Evolutionary conservation across 1,140 invertebrate genomes (phyloP).

Genomic region (Drosophila nebulosa): DNA sequence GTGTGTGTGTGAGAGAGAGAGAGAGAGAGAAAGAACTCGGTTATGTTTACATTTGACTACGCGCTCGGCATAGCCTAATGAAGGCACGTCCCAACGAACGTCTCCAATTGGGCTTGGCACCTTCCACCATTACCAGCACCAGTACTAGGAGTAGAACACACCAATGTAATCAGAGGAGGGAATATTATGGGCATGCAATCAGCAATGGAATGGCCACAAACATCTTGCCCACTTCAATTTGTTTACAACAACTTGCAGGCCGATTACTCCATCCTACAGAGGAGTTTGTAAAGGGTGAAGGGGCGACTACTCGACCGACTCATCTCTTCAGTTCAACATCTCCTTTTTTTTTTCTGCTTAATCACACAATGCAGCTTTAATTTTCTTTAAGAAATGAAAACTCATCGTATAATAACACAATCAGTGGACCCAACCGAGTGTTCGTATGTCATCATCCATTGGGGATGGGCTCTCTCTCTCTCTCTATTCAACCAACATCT

Average conservation of each 20-base stretch:
- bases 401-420: conserved; percentile 70
- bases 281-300: background rate
- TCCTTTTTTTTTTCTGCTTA: conserved; percentile 56
- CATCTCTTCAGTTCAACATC: conserved; percentile 23
- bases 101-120: conserved; percentile 15
- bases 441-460: conserved; percentile 4
- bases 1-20: too few relatives aligned
- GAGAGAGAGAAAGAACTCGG: background rate
- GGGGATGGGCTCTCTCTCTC: background rate
- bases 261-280: conserved; percentile 27
- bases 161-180: background rate
- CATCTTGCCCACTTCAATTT: conserved; percentile 58
- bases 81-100: conserved; percentile 55
- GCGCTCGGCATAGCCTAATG: conserved; percentile 60
- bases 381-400: conserved; percentile 64
- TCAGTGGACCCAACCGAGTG: conserved; percentile 29
- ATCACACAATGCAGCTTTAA: conserved; percentile 60
- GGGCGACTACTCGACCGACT: too few relatives aligned
- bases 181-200: conserved; percentile 35
- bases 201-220: conserved; percentile 36
- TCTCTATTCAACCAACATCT: too few relatives aligned
- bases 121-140: too few relatives aligned
- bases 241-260: conserved; percentile 63
- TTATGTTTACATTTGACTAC: conserved; percentile 57
- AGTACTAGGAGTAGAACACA: too few relatives aligned